Base-by-base conservation (phyloP, 1,140 invertebrate genomes). In the Aleiodes sp. region DNA sequence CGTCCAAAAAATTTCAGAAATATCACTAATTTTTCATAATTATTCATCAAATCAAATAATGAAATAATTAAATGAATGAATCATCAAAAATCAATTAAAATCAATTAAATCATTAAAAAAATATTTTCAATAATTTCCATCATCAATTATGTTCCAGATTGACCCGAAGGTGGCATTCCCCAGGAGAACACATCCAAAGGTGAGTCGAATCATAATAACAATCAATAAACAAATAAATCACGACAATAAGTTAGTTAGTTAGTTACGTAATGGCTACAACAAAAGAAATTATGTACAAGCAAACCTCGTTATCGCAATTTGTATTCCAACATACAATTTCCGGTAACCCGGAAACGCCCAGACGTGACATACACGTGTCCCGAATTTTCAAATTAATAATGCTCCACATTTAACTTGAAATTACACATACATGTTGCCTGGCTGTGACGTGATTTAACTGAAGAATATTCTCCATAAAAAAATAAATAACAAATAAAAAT, bases 131-230 rank as follows among this genome's bases (percentile, higher is more conserved):
- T n/a, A n/a, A n/a, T n/a, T n/a, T n/a, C n/a, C n/a, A n/a, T n/a
- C n/a, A 28, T 65, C 16, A 6, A 80, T 78, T 80, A 79, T 84
- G 82, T 94, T 94, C 75, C 93, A 98, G 97, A 98, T 99, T 89
- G 98, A 99, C 87, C 98, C 98, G 78, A 99, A 99, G 93, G 96
- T 99, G 87, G 98, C 98, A 86, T 99, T 99, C 90, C 98, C 98
- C 75, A 94, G 98, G 89, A 93, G 96, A 91, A 95, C 96, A 90
- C 96, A 98, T 91, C 96, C 96, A 88, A 98, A 98, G 94, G 96
- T 98, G 90, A 94, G 94, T 86, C 72, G 68, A 19, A 29, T 28
- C 43, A 65, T n/a, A 65, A 72, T 52, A 57, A 60, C 41, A 33
- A 67, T 29, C 64, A 61, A 62, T 68, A 62, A 61, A 70, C 31